Evolutionary conservation across 2,113 vertebrate species (phyloP).

Genomic region (Agelaius phoeniceus): DNA sequence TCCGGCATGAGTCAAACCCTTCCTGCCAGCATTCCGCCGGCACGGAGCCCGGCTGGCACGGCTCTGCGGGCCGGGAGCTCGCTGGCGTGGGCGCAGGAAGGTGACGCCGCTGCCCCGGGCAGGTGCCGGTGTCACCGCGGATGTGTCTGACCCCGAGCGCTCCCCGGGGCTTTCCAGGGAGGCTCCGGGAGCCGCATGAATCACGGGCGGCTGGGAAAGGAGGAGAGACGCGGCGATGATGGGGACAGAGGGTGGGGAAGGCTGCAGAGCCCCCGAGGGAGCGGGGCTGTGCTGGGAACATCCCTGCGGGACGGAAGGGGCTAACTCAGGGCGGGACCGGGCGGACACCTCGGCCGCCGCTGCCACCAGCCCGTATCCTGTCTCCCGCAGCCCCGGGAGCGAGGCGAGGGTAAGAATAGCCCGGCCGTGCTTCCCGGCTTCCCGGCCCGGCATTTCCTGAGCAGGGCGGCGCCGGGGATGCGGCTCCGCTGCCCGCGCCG

Average conservation of each 20-base stretch:
- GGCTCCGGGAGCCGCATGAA: background rate
- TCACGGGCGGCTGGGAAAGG: background rate
- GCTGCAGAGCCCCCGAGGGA: background rate
- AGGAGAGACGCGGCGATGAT: fast-evolving
- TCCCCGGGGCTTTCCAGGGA: constrained; percentile 37
- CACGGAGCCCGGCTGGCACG: background rate
- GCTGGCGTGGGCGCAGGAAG: background rate
- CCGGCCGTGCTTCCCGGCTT: background rate
- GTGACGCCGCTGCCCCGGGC: background rate
- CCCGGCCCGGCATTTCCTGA: background rate
- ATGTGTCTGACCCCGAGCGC: background rate
- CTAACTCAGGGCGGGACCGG: background rate
- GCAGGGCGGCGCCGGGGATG: background rate
- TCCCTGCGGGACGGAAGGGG: fast-evolving
- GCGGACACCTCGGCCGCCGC: background rate
- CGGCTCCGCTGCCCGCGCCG: fast-evolving
- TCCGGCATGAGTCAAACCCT: constrained; percentile 2
- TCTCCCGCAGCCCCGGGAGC: background rate
- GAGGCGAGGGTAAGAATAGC: constrained; percentile 11
- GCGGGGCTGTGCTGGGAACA: fast-evolving
- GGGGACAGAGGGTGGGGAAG: background rate
- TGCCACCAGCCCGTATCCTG: background rate
- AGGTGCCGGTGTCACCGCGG: constrained; percentile 1
- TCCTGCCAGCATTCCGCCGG: background rate
- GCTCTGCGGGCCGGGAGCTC: background rate